Evolutionary conservation across 2,113 vertebrate species (phyloP).

Genomic region (Elaphurus davidianus): DNA sequence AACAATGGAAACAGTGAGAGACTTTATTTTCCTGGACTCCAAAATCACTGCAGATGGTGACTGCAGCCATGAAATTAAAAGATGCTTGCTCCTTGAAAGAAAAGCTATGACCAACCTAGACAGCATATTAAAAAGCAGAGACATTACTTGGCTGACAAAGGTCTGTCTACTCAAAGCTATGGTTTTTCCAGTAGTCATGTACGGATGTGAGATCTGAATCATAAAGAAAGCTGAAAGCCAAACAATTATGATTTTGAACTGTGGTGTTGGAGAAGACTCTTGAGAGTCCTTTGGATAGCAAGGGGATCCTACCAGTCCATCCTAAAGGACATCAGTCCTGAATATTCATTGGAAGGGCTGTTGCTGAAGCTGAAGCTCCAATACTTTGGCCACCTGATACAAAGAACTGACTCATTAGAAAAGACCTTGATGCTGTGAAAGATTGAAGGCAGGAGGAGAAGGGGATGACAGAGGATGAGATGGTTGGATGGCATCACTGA

Average conservation of each 20-base stretch:
- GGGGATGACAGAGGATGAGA: accelerated
- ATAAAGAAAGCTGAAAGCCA: neutral
- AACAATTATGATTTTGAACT: neutral
- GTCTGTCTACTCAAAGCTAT: accelerated
- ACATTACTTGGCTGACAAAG: neutral
- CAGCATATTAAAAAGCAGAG: neutral
- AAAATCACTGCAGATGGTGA: neutral
- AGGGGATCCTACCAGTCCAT: neutral
- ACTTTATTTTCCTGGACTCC: neutral
- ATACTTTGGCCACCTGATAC: neutral
- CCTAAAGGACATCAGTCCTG: neutral
- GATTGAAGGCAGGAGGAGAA: neutral
- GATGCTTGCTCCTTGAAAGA: neutral
- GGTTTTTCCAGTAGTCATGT: neutral
- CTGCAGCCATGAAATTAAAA: neutral
- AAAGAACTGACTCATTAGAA: neutral
- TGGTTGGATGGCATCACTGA: neutral
- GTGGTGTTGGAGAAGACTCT: neutral
- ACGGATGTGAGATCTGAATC: neutral
- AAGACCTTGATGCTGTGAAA: neutral
- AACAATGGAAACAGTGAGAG: neutral
- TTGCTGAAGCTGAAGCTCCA: neutral
- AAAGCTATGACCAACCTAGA: neutral
- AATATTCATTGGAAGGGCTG: neutral
- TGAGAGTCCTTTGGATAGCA: neutral